A percentile compares a stretch with the other conserved stretches of the same genome.
Conservation (phyloP, 2,888 invertebrate genomes). For the Philaethria dido region DNA sequence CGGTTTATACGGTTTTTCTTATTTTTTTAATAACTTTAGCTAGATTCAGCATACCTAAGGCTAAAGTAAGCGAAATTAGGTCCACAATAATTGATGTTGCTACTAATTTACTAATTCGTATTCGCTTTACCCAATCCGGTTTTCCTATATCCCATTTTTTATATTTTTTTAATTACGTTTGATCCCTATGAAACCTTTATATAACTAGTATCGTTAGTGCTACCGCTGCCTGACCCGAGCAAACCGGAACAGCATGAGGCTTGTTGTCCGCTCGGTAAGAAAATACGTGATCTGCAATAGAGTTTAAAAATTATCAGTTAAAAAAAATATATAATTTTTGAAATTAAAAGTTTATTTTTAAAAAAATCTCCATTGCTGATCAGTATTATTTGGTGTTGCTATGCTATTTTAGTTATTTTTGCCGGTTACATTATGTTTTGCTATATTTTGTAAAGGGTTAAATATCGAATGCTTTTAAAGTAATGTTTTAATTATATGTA, state of each 20-base stretch:
- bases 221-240: slow-evolving; percentile 93
- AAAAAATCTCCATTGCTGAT: slow-evolving; percentile 63
- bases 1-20: slow-evolving; percentile 10
- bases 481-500: slow-evolving; percentile 24
- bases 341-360: not conserved
- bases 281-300: slow-evolving; percentile 50
- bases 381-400: slow-evolving; percentile 66
- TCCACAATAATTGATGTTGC: slow-evolving; percentile 67
- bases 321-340: not conserved
- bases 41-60: slow-evolving; percentile 45
- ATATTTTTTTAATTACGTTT: slow-evolving; percentile 72
- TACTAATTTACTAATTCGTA: slow-evolving; percentile 84
- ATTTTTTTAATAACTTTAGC: slow-evolving; percentile 21
- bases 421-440: slow-evolving; percentile 49
- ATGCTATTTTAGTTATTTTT: slow-evolving; percentile 60
- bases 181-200: slow-evolving; percentile 70
- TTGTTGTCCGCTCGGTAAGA: slow-evolving; percentile 94
- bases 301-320: slow-evolving; percentile 17
- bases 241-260: slow-evolving; percentile 95
- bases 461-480: slow-evolving; percentile 54
- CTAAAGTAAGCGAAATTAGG: slow-evolving; percentile 55
- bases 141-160: slow-evolving; percentile 60
- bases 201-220: slow-evolving; percentile 87
- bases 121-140: slow-evolving; percentile 77
- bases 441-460: slow-evolving; percentile 51